Conservation (phyloP, 1,140 invertebrate species). For the Berghia stephanieae region DNA sequence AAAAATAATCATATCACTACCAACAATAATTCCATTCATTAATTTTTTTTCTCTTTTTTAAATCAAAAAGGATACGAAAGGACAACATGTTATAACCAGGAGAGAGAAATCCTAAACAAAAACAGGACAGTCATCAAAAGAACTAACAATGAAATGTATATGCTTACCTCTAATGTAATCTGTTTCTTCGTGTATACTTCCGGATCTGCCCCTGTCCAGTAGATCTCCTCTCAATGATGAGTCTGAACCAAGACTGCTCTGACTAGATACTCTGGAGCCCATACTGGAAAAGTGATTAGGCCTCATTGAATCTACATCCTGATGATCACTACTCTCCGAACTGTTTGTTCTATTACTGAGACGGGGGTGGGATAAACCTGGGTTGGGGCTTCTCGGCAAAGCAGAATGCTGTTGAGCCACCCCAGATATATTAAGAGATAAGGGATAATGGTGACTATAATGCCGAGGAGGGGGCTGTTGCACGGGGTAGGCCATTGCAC, state of each 20-base stretch:
- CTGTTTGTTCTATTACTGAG: slow-evolving; percentile 39
- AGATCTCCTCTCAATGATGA: slow-evolving; percentile 34
- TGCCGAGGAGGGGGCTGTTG: not conserved
- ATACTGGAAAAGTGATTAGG: slow-evolving; percentile 1
- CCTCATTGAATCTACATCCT: slow-evolving; percentile 25
- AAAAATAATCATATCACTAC: not conserved
- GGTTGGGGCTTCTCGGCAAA: slow-evolving; percentile 31
- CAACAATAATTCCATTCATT: not conserved
- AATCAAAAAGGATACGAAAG: not conserved
- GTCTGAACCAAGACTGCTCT: slow-evolving; percentile 47
- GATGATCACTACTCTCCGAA: slow-evolving; percentile 42
- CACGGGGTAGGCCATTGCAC: not conserved
- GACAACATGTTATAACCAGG: not conserved
- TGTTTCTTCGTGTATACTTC: slow-evolving; percentile 47
- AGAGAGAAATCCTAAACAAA: too few species aligned
- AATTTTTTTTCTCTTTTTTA: not conserved
- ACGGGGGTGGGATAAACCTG: slow-evolving; percentile 33
- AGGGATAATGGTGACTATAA: slow-evolving; percentile 1
- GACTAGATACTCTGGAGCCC: slow-evolving; percentile 46
- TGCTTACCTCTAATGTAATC: slow-evolving; percentile 48
- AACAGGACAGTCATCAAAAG: too few species aligned
- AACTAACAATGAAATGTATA: not conserved
- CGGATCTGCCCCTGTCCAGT: slow-evolving; percentile 34
- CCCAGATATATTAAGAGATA: too few species aligned
- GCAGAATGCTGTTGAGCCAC: too few species aligned